Percentiles rank a stretch among this genome's conserved stretches.
These are phyloP conservation scores for Clupea harengus DNA, from an alignment of 2,113 vertebrate species.

Conservation along the genomic window DNA sequence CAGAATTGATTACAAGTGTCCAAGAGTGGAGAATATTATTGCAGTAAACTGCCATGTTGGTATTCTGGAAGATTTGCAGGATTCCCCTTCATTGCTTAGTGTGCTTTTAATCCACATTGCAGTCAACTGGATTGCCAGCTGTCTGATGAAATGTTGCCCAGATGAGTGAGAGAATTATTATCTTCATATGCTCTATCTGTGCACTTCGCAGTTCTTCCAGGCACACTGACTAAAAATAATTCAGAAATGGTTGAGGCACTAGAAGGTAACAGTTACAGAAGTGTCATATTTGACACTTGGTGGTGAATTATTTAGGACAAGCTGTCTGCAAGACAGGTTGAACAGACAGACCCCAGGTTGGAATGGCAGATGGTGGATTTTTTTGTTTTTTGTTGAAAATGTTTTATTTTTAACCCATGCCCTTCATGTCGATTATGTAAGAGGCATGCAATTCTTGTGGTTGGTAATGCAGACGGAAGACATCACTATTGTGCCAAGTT, in stretches of 20 bases:
- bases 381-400: background rate
- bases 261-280: background rate
- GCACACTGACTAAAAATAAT: background rate
- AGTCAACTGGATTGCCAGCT: background rate
- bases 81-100: background rate
- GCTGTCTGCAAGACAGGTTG: background rate
- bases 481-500: background rate
- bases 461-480: background rate
- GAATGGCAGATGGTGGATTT: conserved; percentile 5
- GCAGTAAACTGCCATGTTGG: background rate
- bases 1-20: background rate
- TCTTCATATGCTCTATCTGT: background rate
- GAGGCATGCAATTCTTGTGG: background rate
- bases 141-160: background rate
- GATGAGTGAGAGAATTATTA: background rate
- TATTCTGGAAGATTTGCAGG: background rate
- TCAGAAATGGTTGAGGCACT: background rate
- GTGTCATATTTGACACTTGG: conserved; percentile 1
- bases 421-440: background rate
- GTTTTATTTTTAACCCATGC: background rate
- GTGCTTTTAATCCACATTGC: background rate
- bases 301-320: conserved; percentile 11
- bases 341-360: background rate
- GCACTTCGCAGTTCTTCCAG: background rate
- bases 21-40: background rate